Conservation (phyloP, 2,888 invertebrate genomes). For the Gasteruption jaculator region DNA sequence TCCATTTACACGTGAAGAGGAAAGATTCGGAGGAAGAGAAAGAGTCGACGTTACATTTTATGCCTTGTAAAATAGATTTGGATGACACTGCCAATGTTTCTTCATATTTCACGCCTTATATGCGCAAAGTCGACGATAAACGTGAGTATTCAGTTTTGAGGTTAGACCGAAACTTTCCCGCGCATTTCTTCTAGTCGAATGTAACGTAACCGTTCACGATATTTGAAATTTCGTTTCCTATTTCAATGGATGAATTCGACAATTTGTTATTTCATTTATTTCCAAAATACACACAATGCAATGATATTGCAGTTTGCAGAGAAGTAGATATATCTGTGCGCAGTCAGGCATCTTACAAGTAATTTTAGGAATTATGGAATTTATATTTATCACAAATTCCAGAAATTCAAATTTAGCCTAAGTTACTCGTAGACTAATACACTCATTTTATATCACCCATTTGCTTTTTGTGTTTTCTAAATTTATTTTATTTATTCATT, state of each 20-base stretch:
- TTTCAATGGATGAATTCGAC: constrained; percentile 1
- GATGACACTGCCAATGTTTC: constrained; percentile 67
- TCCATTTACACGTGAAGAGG: constrained; percentile 60
- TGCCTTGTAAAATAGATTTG: constrained; percentile 69
- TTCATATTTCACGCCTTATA: constrained; percentile 64
- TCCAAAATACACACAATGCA: too few relatives aligned
- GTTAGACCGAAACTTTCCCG: neutral
- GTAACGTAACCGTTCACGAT: neutral
- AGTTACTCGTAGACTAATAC: too few relatives aligned
- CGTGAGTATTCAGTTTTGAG: constrained; percentile 47
- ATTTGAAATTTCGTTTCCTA: neutral
- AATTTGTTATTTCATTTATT: constrained; percentile 4
- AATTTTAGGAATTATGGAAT: too few relatives aligned
- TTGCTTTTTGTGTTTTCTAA: too few relatives aligned
- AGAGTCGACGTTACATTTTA: constrained; percentile 58
- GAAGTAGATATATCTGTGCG: too few relatives aligned
- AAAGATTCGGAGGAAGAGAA: constrained; percentile 43
- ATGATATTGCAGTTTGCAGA: too few relatives aligned
- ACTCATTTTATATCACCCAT: too few relatives aligned
- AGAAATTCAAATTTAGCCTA: too few relatives aligned
- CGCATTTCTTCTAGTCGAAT: neutral
- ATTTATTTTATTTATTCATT: too few relatives aligned
- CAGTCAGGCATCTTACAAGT: too few relatives aligned
- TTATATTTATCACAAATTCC: too few relatives aligned
- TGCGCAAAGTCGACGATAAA: constrained; percentile 52